phyloP scores from a whole-genome alignment of 2,797 vertebrate genomes.

The Lacerta viridis region DNA sequence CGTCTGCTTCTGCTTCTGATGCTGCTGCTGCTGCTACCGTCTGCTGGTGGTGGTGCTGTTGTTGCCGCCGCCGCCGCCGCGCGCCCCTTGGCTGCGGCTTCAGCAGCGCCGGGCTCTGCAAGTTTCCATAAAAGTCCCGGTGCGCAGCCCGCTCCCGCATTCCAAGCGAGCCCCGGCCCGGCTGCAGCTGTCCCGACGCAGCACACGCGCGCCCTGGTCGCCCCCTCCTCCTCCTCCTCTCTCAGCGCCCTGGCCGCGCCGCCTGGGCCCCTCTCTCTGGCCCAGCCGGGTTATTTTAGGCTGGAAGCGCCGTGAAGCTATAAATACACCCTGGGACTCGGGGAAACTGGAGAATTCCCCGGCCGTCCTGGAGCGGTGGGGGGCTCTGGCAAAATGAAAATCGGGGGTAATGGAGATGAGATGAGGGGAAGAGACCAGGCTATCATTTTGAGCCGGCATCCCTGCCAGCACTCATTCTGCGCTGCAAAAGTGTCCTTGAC shows the following conservation, averaged over 20 bases:
- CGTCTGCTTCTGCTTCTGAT: not conserved
- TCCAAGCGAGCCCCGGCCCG: constrained; percentile 85
- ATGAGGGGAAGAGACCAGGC: too few species aligned
- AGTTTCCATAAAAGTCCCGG: constrained; percentile 95
- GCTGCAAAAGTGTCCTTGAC: not conserved
- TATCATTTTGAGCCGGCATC: not conserved
- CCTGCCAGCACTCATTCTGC: too few species aligned
- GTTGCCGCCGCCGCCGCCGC: constrained; percentile 46
- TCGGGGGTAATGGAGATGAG: not conserved
- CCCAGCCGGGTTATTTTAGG: constrained; percentile 52
- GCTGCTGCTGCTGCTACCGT: constrained; percentile 13
- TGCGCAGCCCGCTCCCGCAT: constrained; percentile 88
- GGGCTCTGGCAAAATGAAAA: not conserved
- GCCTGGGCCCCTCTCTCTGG: constrained; percentile 9
- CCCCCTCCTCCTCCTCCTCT: not conserved
- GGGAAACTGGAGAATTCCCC: not conserved
- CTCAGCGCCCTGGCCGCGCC: constrained; percentile 7
- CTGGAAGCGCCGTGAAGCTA: constrained; percentile 42
- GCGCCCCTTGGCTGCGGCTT: constrained; percentile 81
- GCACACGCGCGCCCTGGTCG: not conserved
- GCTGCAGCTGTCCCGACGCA: constrained; percentile 88
- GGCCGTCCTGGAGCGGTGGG: not conserved
- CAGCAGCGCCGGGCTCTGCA: constrained; percentile 72
- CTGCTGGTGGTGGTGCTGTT: not conserved
- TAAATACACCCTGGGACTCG: constrained; percentile 48